Conservation (phyloP, 92 coral and sea anemone genomes). For the Metridium senile region DNA sequence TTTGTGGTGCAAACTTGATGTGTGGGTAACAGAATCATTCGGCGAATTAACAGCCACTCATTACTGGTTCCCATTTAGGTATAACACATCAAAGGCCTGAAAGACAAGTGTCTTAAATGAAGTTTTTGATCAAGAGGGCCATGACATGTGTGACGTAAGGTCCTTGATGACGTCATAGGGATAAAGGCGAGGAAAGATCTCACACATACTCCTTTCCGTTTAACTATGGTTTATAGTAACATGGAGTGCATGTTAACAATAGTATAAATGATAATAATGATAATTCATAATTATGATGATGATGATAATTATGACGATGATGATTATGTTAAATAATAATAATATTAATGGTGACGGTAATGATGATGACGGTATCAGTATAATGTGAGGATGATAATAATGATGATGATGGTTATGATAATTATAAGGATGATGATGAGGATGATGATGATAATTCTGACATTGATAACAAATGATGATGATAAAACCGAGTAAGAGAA, state of each 20-base stretch:
- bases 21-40: conserved; percentile 13
- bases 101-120: conserved; percentile 18
- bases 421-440: no score
- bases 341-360: neutral
- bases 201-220: neutral
- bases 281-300: no score
- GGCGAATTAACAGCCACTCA: conserved; percentile 33
- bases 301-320: no score
- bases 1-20: neutral
- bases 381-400: neutral
- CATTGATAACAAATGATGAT: no score
- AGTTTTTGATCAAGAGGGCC: conserved; percentile 11
- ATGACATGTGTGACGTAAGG: conserved; percentile 34
- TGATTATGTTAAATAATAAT: neutral
- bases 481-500: no score
- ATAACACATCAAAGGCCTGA: conserved; percentile 29
- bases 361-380: neutral
- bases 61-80: conserved; percentile 18
- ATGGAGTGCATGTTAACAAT: no score
- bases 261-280: no score
- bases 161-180: conserved; percentile 1
- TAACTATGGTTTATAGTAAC: no score
- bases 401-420: no score
- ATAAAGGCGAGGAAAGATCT: neutral
- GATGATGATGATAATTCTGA: no score